phyloP scores from a whole-genome alignment of 2,888 invertebrate genomes.

The Megaustenia siamemsis region DNA sequence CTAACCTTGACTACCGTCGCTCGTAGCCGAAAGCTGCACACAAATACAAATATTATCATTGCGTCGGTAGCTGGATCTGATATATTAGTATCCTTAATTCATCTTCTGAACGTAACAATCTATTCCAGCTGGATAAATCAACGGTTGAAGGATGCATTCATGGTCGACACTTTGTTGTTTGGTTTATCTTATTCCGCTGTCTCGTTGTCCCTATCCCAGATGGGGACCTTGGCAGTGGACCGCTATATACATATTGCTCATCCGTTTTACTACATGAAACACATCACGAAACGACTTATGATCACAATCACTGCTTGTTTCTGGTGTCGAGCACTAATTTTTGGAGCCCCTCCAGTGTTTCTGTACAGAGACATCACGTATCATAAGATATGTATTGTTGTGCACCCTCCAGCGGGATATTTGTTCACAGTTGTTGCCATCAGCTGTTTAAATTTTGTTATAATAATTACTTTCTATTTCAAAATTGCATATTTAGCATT shows the following conservation, averaged over 20 bases:
- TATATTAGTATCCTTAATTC: not conserved
- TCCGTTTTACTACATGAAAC: not conserved
- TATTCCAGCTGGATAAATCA: not conserved
- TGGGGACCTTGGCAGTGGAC: not conserved
- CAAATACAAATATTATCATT: not conserved
- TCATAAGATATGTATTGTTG: not conserved
- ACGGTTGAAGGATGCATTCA: not conserved
- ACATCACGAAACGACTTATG: not conserved
- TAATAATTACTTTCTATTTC: not conserved
- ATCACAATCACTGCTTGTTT: not conserved
- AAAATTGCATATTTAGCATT: not conserved
- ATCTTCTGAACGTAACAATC: not conserved
- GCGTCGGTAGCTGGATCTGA: not conserved
- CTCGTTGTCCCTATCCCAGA: not conserved
- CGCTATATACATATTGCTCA: slow-evolving; percentile 17
- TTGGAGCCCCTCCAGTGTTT: not conserved
- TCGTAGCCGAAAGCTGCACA: not conserved
- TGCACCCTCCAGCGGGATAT: not conserved
- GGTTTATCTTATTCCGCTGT: not conserved
- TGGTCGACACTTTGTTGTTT: not conserved
- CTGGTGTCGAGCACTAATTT: not conserved
- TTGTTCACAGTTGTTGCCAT: not conserved
- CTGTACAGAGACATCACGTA: not conserved
- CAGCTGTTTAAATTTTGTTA: not conserved
- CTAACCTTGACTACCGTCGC: not conserved